A percentile compares a stretch with the other conserved stretches of the same genome.
Evolutionary conservation across 2,113 vertebrate species (phyloP).

Genomic region (Xyliphius kryptos): DNA sequence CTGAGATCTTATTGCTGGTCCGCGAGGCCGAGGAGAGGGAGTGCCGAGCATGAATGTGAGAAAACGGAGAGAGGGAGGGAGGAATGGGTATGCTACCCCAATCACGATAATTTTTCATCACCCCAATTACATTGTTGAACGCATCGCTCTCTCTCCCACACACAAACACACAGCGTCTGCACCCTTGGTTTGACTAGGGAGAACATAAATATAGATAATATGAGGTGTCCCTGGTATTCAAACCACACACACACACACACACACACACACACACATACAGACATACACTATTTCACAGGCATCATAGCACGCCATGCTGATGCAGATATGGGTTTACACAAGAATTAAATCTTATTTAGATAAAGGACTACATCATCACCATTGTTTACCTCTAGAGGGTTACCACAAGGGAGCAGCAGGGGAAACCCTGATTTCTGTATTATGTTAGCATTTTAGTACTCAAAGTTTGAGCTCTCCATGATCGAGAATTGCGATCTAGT

Average conservation of each 20-base stretch:
- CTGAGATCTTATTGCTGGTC: conserved; percentile 79
- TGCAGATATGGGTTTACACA: conserved; percentile 67
- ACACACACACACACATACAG: conserved; percentile 25
- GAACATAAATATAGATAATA: conserved; percentile 99
- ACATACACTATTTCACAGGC: conserved; percentile 62
- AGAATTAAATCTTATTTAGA: conserved; percentile 74
- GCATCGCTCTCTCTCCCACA: conserved; percentile 51
- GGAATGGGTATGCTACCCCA: conserved; percentile 55
- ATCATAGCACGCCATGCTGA: conserved; percentile 58
- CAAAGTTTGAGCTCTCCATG: too few relatives aligned
- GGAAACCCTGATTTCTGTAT: background rate
- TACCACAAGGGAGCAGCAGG: conserved; percentile 8
- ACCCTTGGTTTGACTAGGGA: too few relatives aligned
- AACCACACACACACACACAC: conserved; percentile 38
- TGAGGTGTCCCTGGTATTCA: conserved; percentile 73
- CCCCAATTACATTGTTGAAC: conserved; percentile 96
- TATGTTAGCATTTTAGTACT: background rate
- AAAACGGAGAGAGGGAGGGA: conserved; percentile 34
- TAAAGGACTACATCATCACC: conserved; percentile 50
- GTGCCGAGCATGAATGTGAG: conserved; percentile 24
- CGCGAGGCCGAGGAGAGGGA: conserved; percentile 31
- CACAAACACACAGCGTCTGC: conserved; percentile 17
- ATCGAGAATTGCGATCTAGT: too few relatives aligned
- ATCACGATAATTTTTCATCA: conserved; percentile 95
- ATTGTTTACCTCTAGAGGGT: conserved; percentile 5